Evolutionary conservation across 2,113 vertebrate genomes (phyloP), one percentile per base, ranked within the genome.

Genomic region (Emydocephalus ijimae): DNA sequence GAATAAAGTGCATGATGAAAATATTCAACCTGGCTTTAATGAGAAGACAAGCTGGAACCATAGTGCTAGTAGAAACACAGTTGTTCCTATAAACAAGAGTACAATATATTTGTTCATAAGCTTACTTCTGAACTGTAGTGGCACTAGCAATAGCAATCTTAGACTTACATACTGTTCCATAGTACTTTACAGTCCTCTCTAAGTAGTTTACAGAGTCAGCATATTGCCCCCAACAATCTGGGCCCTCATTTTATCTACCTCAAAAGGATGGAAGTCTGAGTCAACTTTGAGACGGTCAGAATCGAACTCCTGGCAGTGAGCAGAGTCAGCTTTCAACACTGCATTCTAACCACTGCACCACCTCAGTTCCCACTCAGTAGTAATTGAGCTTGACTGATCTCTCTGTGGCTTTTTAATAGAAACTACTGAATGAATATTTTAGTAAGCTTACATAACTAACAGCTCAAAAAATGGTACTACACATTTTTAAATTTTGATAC

Each of bases 341-440:
- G 5, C 29, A 69, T 34, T 69, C 29, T 69, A 69, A 34, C 29
- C 14, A 69, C 14, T 34, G 64, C 29, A 34, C 29, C 64, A 69
- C 14, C 29, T 34, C 4, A 1, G 11, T 14, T 64, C 11, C 59
- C 26, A 26, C 9, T 61, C 64, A 64, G 1, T 64, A 29, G 20
- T 43, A 85, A 59, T 50, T 88, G 91, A 92, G 45, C 57, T 87
- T 74, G 59, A 34, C 59, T 55, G 59, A 55, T 39, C 48, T 29
- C n/a, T 92, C n/a, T 69, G 26, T 48, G 20, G 34, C 23, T 61
- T 88, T 74, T 56, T 50, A 86, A 92, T n/a, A 8, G 54, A 7
- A 48, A 24, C 92, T 89, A 93, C 34, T 11, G 92, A 92, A 0
- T 12, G 92, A 91, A 0, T 90, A 90, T 92, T 95, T 91, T 55